Conservation (phyloP, 1,140 invertebrate species). For the Apis dorsata region DNA sequence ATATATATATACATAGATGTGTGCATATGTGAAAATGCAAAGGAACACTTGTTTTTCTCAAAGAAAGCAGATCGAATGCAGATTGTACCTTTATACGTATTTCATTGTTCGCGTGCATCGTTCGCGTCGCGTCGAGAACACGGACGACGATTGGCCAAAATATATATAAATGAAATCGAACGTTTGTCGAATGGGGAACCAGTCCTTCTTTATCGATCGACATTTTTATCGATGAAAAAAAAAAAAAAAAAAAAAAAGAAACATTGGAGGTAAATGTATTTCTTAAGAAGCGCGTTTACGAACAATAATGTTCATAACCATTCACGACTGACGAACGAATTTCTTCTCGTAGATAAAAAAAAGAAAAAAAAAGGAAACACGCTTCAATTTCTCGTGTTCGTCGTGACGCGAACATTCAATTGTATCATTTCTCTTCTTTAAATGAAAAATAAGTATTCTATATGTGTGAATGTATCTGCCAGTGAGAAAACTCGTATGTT, state of each 20-base stretch:
- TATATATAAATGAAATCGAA: background rate
- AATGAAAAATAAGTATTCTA: constrained; percentile 40
- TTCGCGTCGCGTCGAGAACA: constrained; percentile 34
- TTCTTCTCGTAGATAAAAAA: background rate
- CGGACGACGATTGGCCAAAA: background rate
- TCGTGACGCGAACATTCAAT: constrained; percentile 32
- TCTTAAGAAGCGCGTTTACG: background rate
- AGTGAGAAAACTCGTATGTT: constrained; percentile 10
- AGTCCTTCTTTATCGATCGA: background rate
- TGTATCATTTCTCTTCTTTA: constrained; percentile 53
- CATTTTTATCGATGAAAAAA: background rate
- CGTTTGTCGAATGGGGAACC: background rate
- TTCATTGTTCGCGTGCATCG: constrained; percentile 36
- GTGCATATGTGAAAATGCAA: constrained; percentile 50
- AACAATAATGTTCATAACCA: background rate
- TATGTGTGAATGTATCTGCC: constrained; percentile 26
- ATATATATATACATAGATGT: constrained; percentile 69
- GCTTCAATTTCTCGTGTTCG: constrained; percentile 20
- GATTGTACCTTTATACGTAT: constrained; percentile 68
- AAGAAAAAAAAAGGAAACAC: background rate
- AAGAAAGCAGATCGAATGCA: constrained; percentile 17
- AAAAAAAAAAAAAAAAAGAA: background rate
- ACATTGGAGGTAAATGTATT: background rate
- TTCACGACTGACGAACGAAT: background rate
- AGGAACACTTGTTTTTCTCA: constrained; percentile 50